Base-by-base conservation (phyloP, 2,113 vertebrate genomes). In the Peromyscus polionotus region DNA sequence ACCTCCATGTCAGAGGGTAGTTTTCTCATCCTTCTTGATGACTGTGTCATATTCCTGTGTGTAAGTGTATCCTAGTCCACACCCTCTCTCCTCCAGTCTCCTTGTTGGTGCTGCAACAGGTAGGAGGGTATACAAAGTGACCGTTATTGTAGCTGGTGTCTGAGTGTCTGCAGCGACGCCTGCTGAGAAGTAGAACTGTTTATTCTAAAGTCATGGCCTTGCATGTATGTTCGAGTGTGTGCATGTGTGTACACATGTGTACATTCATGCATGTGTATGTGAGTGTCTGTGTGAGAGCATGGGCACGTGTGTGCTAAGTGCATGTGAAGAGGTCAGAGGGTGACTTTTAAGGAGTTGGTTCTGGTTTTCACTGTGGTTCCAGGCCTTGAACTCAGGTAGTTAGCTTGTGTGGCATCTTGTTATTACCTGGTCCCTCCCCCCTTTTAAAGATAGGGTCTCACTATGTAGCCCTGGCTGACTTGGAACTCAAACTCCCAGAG, bases 121-220 rank as follows among this genome's bases (percentile, higher is more conserved):
- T 26, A 54, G 26, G 28, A 59, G 87, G 26, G 28, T 51, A 28
- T 26, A 31, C 26, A 8, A 48, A 90, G 48, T 88, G 45, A 77
- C 68, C 4, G 11, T 61, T 83, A 31, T 83, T 94, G 3, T 33
- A 65, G 80, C 89, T 96, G 45, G 20, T 67, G 17, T 94, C 6
- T 95, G 68, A 57, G 9, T 81, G 22, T 73, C 63, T 94, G 28
- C 17, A 91, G 39, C 2, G 42, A 92, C 20, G 91, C 0, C 88
- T 88, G 45, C 79, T 16, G 75, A 48, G 36, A 95, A 72, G n/a
- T 95, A 17, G 22, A 91, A 70, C 87, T 96, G 51, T 94, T 95
- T 91, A 63, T 48, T 61, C 5, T 12, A 80, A 93, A 93, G 65
- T 12, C 33, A 54, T 80, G 72, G n/a, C 13, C 11, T 31, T 73